Percentiles rank a stretch among this genome's conserved stretches.
These are phyloP conservation scores for Drosophila macrospina DNA, from an alignment of 2,888 invertebrate genomes.

Conservation along the genomic window DNA sequence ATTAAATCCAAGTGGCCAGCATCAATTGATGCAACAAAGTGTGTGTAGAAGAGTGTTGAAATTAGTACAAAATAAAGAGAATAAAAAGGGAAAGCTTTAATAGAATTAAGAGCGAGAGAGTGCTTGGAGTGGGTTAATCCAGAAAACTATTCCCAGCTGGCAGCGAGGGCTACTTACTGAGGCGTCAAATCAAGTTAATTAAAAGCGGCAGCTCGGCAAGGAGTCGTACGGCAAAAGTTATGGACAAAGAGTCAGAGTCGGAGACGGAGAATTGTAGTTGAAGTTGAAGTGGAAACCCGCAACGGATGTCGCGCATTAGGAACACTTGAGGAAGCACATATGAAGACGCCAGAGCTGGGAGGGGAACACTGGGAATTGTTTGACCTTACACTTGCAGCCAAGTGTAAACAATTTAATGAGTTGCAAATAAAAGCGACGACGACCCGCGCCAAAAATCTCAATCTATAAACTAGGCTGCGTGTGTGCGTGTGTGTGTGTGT, in stretches of 20 bases:
- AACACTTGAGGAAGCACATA: constrained; percentile 72
- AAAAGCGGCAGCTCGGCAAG: constrained; percentile 64
- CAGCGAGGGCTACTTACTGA: constrained; percentile 70
- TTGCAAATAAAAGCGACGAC: constrained; percentile 61
- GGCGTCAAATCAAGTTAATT: constrained; percentile 84
- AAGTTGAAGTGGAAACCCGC: constrained; percentile 27
- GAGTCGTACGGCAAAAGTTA: constrained; percentile 13
- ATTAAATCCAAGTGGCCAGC: constrained; percentile 37
- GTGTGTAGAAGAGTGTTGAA: constrained; percentile 18
- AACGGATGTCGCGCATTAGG: constrained; percentile 84
- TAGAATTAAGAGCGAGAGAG: constrained; percentile 54
- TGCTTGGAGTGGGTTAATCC: constrained; percentile 34
- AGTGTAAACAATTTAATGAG: constrained; percentile 79
- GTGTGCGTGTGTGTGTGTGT: no score
- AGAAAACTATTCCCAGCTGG: constrained; percentile 45
- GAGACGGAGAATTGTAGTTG: constrained; percentile 7
- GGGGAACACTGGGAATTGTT: constrained; percentile 1
- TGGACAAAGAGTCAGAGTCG: no score
- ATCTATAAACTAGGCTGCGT: neutral
- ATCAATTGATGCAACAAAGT: constrained; percentile 33
- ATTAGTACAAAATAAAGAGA: no score
- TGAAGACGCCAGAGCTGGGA: constrained; percentile 32
- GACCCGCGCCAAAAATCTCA: constrained; percentile 69
- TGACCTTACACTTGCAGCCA: constrained; percentile 74
- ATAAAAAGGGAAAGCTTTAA: constrained; percentile 44